phyloP scores from a whole-genome alignment of 2,888 invertebrate genomes.

The Spialia ferax region DNA sequence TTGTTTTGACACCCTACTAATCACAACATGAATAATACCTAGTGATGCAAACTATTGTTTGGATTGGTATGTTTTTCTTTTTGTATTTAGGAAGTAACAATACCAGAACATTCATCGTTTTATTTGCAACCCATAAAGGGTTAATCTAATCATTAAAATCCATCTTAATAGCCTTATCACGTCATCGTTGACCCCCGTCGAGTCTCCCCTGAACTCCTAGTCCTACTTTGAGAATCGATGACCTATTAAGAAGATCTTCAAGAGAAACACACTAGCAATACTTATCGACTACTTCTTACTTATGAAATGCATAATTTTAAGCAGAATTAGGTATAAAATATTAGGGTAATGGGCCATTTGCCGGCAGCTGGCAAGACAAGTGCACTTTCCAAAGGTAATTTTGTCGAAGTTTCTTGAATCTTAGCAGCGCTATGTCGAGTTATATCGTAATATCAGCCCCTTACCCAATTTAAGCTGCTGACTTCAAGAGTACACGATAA shows the following conservation, averaged over 20 bases:
- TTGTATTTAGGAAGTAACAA: too few relatives aligned
- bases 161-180: too few relatives aligned
- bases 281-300: conserved; percentile 1
- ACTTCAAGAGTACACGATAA: background rate
- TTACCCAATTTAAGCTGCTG: background rate
- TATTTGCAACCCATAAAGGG: too few relatives aligned
- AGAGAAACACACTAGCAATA: background rate
- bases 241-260: background rate
- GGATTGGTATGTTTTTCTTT: too few relatives aligned
- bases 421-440: background rate
- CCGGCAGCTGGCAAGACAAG: conserved; percentile 14
- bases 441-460: background rate
- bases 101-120: too few relatives aligned
- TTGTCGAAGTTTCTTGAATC: conserved; percentile 21
- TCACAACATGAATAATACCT: too few relatives aligned
- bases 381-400: conserved; percentile 18
- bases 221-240: too few relatives aligned
- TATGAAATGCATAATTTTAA: conserved; percentile 1
- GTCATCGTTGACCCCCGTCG: too few relatives aligned
- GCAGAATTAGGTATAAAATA: conserved; percentile 6
- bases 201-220: too few relatives aligned
- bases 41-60: too few relatives aligned
- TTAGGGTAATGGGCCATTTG: conserved; percentile 12
- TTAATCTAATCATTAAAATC: too few relatives aligned
- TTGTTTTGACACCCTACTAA: background rate